These are phyloP conservation scores for Hyaena hyaena DNA, from an alignment of 2,113 vertebrate species.

Conservation along the genomic window DNA sequence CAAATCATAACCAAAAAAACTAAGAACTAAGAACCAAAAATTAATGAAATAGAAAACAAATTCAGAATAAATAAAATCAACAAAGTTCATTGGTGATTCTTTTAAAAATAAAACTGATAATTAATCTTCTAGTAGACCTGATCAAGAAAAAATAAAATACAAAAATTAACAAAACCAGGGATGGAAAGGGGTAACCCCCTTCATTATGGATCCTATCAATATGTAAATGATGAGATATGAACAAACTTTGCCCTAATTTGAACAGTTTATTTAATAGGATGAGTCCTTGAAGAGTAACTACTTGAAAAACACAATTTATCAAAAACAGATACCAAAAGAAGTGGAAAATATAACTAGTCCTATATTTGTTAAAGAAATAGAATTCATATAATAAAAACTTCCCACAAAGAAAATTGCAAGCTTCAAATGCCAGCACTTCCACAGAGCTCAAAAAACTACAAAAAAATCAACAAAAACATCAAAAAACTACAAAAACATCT, in stretches of 20 bases:
- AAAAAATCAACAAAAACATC: too few relatives aligned
- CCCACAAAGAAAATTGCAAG: not conserved
- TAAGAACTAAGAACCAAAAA: not conserved
- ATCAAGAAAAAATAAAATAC: not conserved
- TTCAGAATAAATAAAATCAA: not conserved
- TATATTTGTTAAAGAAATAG: not conserved
- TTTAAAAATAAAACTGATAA: not conserved
- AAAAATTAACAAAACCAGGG: not conserved
- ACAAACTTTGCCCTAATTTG: not conserved
- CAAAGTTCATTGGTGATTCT: not conserved
- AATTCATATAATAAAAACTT: not conserved
- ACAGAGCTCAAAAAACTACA: not conserved
- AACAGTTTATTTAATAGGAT: not conserved
- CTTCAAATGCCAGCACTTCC: not conserved
- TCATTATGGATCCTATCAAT: not conserved
- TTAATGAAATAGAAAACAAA: not conserved
- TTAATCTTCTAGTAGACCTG: not conserved
- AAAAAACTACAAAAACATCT: too few relatives aligned
- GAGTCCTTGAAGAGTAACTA: not conserved
- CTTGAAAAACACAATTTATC: not conserved
- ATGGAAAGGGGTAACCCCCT: not conserved
- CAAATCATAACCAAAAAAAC: not conserved
- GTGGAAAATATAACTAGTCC: not conserved
- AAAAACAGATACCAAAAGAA: not conserved
- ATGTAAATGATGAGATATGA: not conserved